These are phyloP conservation scores for Emys orbicularis DNA, from an alignment of 2,797 vertebrate genomes.

Conservation along the genomic window DNA sequence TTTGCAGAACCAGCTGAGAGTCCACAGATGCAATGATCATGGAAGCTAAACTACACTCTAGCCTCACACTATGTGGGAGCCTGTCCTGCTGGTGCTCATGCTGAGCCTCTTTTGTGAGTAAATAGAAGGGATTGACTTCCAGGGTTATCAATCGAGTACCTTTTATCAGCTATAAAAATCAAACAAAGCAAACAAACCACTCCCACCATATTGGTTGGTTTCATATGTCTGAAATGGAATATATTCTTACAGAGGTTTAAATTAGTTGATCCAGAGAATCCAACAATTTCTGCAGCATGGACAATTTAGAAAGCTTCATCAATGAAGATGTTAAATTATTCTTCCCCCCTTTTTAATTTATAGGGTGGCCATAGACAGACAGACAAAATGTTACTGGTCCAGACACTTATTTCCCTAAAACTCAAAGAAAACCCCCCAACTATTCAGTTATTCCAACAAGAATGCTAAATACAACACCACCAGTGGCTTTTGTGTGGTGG, in stretches of 20 bases:
- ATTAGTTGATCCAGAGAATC: not conserved
- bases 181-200: not conserved
- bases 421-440: not conserved
- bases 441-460: not conserved
- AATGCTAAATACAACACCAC: not conserved
- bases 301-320: not conserved
- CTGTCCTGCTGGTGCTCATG: not conserved
- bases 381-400: not conserved
- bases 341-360: not conserved
- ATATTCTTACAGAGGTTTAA: not conserved
- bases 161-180: not conserved
- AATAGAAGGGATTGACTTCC: not conserved
- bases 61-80: not conserved
- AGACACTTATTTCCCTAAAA: not conserved
- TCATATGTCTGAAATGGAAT: not conserved
- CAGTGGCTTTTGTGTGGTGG: fast-evolving
- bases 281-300: not conserved
- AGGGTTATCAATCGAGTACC: not conserved
- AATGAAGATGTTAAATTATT: not conserved
- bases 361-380: not conserved
- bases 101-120: not conserved
- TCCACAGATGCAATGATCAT: not conserved
- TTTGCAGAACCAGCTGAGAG: fast-evolving
- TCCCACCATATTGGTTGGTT: fast-evolving
- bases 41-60: not conserved